Conservation (phyloP, 2,888 invertebrate species). For the Zygogramma bicolorata region DNA sequence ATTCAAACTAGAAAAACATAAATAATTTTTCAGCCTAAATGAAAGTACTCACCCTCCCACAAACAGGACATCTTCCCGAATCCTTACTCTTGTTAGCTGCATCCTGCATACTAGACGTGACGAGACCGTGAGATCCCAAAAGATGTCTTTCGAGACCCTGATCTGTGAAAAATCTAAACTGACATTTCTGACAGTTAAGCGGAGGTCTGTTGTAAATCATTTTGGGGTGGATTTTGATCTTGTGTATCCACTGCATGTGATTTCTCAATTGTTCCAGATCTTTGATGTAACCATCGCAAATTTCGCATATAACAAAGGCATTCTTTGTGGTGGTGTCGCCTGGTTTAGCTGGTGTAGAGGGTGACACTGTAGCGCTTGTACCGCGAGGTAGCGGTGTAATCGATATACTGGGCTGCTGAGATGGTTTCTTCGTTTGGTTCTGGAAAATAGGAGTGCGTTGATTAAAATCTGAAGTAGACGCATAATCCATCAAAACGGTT, state of each 20-base stretch:
- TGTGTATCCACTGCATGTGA: conserved; percentile 98
- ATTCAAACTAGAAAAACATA: background rate
- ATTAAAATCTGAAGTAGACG: background rate
- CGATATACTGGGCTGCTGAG: conserved; percentile 89
- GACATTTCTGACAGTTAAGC: conserved; percentile 95
- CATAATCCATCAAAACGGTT: background rate
- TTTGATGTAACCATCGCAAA: conserved; percentile 95
- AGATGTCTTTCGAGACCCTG: conserved; percentile 96
- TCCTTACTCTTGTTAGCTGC: conserved; percentile 96
- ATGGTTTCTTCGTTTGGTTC: conserved; percentile 54
- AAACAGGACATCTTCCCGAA: conserved; percentile 93
- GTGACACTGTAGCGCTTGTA: conserved; percentile 60
- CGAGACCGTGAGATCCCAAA: conserved; percentile 92
- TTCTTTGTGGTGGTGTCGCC: conserved; percentile 77
- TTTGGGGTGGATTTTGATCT: conserved; percentile 95
- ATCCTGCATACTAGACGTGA: conserved; percentile 96
- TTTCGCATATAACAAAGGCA: conserved; percentile 94
- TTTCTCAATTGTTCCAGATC: conserved; percentile 93
- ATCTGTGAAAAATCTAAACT: conserved; percentile 96
- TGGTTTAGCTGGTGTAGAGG: conserved; percentile 62
- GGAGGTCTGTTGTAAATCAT: conserved; percentile 95
- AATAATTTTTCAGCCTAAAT: background rate
- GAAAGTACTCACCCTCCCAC: conserved; percentile 82
- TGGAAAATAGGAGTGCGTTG: conserved; percentile 22
- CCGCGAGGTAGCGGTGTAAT: conserved; percentile 88